Evolutionary conservation across 2,888 invertebrate genomes (phyloP), one percentile per base, ranked within the genome.

Genomic region (Eristalinus sepulchralis): DNA sequence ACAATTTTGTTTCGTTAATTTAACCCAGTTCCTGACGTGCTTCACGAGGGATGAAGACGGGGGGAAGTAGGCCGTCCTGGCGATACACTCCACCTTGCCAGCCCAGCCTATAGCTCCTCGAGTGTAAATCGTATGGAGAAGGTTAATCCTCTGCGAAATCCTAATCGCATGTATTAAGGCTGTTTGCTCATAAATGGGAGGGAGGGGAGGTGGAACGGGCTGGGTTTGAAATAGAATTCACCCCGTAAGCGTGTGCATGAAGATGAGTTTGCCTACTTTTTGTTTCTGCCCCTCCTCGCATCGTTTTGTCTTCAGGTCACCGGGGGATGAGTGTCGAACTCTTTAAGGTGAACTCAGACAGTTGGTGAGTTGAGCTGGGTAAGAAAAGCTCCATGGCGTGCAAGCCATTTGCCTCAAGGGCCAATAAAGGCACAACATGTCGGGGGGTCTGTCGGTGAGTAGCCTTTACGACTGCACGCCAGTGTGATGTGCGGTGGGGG

Each of bases 1-100:
- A 83, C 78, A 83, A 83, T 78, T 83, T 78, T 63, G 71, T 78
- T 83, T 70, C 77, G 83, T 73, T 78, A 83, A 83, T 83, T 78
- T 78, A 68, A 83, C 78, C 78, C 47, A 78, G 67, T 83, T 83
- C 78, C 27, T 64, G 55, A 55, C 24, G 55, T 60, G 34, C 59
- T 75, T 10, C 34, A 60, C 47, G 39, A 33, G 68, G 63, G 78
- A 67, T 83, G 72, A 67, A 63, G 39, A n/a, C 57, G 22, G 3
- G 9, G 57, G 1, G 9, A 13, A 13, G 63, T 47, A 78, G 78
- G 72, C 62, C 34, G 68, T 63, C 17, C n/a, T 22, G 10, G 10
- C 31, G 39, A 66, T 34, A 33, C 66, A 63, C n/a, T 63, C 60
- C 67, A 33, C 57, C 63, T 83, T 68, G 66, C 33, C 59, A 77